phyloP scores from a whole-genome alignment of 2,888 invertebrate genomes.

The Branchipolynoe longqiensis region DNA sequence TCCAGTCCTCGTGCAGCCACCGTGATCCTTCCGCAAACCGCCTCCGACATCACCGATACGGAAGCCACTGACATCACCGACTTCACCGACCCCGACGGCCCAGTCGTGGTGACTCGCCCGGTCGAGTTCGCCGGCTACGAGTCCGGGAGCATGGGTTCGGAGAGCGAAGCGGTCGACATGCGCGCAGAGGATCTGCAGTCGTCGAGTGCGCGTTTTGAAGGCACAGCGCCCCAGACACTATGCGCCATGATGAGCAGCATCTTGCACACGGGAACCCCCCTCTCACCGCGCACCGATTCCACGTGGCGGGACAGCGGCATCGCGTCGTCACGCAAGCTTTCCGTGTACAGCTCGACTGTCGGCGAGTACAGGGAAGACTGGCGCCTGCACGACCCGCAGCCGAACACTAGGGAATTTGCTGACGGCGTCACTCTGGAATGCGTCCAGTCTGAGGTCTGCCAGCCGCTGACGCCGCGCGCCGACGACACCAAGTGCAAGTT shows the following conservation, averaged over 20 bases:
- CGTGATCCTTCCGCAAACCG: neutral
- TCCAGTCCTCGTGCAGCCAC: slow-evolving; percentile 16
- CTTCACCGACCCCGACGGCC: too few relatives aligned
- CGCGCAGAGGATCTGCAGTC: too few relatives aligned
- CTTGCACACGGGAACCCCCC: slow-evolving; percentile 61
- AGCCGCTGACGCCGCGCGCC: slow-evolving; percentile 69
- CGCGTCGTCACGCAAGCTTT: slow-evolving; percentile 72
- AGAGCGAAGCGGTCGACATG: too few relatives aligned
- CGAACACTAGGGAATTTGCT: neutral
- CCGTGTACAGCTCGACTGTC: slow-evolving; percentile 68
- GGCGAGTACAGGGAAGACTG: too few relatives aligned
- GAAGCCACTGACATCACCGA: slow-evolving; percentile 67
- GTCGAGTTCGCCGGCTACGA: too few relatives aligned
- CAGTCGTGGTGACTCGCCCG: too few relatives aligned
- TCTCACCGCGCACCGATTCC: slow-evolving; percentile 67
- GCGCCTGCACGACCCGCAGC: neutral
- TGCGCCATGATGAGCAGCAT: neutral
- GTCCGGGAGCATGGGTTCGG: too few relatives aligned
- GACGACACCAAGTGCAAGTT: slow-evolving; percentile 70
- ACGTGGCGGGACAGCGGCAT: slow-evolving; percentile 71
- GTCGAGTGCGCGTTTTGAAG: too few relatives aligned
- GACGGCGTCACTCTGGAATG: too few relatives aligned
- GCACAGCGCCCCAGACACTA: neutral
- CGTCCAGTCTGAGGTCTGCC: neutral
- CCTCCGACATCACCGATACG: slow-evolving; percentile 64